These are phyloP conservation scores for Platygyra sinensis DNA, from an alignment of 64 coral and sea anemone genomes.

Conservation along the genomic window DNA sequence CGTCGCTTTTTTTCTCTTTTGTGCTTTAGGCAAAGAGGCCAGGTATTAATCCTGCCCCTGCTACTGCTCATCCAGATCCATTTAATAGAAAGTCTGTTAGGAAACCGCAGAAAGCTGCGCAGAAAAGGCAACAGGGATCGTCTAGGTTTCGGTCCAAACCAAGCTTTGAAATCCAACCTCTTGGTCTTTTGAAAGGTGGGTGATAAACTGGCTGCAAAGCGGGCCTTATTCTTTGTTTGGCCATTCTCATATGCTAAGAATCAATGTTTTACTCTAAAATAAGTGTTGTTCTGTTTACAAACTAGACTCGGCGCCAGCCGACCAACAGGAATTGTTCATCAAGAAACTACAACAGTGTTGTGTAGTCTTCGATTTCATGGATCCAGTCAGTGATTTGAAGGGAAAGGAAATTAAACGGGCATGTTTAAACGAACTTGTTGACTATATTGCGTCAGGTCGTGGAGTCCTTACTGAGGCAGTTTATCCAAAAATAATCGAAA, in stretches of 20 bases:
- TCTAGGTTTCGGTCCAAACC: conserved; percentile 96
- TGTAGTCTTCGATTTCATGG: conserved; percentile 99
- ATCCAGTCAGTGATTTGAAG: conserved; percentile 97
- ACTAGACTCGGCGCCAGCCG: conserved; percentile 89
- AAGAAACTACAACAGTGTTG: conserved; percentile 99
- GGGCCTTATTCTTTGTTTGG: not conserved
- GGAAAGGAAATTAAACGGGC: conserved; percentile 99
- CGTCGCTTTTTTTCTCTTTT: conserved; percentile 51
- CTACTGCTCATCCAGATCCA: conserved; percentile 92
- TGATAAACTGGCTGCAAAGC: conserved; percentile 18
- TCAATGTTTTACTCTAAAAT: not conserved
- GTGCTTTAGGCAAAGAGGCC: conserved; percentile 80
- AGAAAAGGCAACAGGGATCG: conserved; percentile 99
- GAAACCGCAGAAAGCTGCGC: conserved; percentile 94
- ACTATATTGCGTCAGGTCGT: conserved; percentile 95
- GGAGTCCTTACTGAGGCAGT: conserved; percentile 91
- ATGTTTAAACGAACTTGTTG: conserved; percentile 95
- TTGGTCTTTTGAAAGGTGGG: conserved; percentile 96
- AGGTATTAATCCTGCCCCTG: conserved; percentile 75
- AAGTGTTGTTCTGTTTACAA: conserved; percentile 79
- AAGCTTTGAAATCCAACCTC: conserved; percentile 92
- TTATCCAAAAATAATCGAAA: conserved; percentile 97
- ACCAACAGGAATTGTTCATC: conserved; percentile 98
- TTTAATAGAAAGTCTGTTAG: conserved; percentile 99
- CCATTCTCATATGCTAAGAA: not conserved